Evolutionary conservation across 2,888 invertebrate species (phyloP).

Genomic region (Agapostemon virescens): DNA sequence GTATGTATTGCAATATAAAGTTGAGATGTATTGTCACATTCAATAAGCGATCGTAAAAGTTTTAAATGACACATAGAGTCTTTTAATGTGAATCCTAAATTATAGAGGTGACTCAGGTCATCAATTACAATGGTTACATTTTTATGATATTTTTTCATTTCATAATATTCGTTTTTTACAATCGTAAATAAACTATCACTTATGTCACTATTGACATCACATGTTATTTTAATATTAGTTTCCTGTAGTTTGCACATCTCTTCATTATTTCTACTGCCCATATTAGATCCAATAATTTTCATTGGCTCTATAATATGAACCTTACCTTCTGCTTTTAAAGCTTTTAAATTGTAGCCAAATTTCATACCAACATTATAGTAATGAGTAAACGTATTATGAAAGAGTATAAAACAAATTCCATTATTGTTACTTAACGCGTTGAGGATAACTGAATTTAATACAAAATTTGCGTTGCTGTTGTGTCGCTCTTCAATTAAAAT

Average conservation of each 20-base stretch:
- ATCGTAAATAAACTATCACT: slow-evolving; percentile 80
- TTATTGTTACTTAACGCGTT: slow-evolving; percentile 84
- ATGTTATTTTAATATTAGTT: slow-evolving; percentile 6
- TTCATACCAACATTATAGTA: slow-evolving; percentile 88
- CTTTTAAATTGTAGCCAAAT: slow-evolving; percentile 86
- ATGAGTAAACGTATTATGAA: slow-evolving; percentile 87
- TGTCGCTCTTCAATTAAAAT: slow-evolving; percentile 87
- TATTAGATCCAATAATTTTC: slow-evolving; percentile 69
- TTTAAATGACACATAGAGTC: slow-evolving; percentile 74
- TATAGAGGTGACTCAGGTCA: slow-evolving; percentile 87
- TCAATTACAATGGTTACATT: slow-evolving; percentile 85
- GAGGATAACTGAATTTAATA: slow-evolving; percentile 85
- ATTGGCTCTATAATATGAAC: slow-evolving; percentile 83
- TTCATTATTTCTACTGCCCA: slow-evolving; percentile 14
- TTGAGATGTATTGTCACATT: slow-evolving; percentile 64
- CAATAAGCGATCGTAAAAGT: slow-evolving; percentile 72
- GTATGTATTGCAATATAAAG: slow-evolving; percentile 75
- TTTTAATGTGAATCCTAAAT: slow-evolving; percentile 83
- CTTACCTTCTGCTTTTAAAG: slow-evolving; percentile 81
- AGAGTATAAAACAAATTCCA: slow-evolving; percentile 84
- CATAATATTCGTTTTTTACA: slow-evolving; percentile 79
- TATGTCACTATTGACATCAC: slow-evolving; percentile 70
- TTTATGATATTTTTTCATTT: slow-evolving; percentile 77
- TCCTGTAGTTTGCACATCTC: background rate
- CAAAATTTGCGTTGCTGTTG: slow-evolving; percentile 87